These are phyloP conservation scores for Alcedo atthis DNA, from an alignment of 2,797 vertebrate species.

Conservation along the genomic window DNA sequence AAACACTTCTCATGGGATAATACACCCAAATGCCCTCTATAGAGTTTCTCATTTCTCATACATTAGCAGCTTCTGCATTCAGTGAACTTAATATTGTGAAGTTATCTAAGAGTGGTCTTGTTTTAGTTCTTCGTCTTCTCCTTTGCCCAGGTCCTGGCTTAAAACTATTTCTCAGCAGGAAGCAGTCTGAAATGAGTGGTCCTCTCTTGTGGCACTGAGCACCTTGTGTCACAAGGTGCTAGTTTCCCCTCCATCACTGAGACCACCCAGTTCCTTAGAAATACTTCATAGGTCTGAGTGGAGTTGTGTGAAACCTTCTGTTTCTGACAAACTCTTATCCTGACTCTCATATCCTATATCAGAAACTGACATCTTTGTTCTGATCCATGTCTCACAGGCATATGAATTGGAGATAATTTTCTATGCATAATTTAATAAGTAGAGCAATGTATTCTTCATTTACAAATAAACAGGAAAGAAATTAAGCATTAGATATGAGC, in stretches of 20 bases:
- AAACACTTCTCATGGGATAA: background rate
- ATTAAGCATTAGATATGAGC: background rate
- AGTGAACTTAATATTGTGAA: background rate
- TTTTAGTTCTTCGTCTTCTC: background rate
- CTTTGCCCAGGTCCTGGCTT: background rate
- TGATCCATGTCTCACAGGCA: background rate
- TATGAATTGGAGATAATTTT: background rate
- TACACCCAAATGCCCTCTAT: background rate
- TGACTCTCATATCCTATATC: background rate
- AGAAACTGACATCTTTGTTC: background rate
- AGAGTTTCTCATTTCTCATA: background rate
- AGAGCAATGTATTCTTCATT: background rate
- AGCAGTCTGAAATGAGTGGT: background rate
- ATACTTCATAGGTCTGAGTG: background rate
- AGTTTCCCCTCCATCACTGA: fast-evolving
- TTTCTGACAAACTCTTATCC: background rate
- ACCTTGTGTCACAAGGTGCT: background rate
- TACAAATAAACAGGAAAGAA: background rate
- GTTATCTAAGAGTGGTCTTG: background rate
- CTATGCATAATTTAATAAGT: background rate
- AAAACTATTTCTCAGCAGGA: background rate
- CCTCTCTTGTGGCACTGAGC: background rate
- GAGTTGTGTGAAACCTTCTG: background rate
- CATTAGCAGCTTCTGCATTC: background rate
- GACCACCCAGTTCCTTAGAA: background rate